These are phyloP conservation scores for Metopia argyrocephala DNA, from an alignment of 2,888 invertebrate genomes.

Conservation along the genomic window DNA sequence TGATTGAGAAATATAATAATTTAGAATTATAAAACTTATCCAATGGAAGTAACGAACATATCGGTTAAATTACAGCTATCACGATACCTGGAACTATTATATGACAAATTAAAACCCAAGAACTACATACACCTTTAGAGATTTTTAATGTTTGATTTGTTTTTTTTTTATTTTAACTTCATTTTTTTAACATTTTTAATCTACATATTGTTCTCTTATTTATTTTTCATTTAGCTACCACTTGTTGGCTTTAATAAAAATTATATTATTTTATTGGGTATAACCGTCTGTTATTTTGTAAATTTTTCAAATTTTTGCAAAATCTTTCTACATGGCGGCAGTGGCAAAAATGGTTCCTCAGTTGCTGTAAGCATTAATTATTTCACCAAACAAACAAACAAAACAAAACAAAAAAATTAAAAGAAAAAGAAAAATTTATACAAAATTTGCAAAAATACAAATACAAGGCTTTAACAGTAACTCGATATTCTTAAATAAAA, in stretches of 20 bases:
- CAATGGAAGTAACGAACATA: neutral
- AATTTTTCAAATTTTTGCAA: constrained; percentile 85
- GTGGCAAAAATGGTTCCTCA: constrained; percentile 97
- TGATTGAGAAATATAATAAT: too few species aligned
- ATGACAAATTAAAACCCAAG: too few species aligned
- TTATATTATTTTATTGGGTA: constrained; percentile 76
- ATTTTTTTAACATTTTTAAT: neutral
- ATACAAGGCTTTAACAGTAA: constrained; percentile 33
- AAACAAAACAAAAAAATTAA: constrained; percentile 6
- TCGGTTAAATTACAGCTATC: neutral
- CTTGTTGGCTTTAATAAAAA: constrained; percentile 75
- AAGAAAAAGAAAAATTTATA: constrained; percentile 2
- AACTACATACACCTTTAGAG: too few species aligned
- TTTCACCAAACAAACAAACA: constrained; percentile 41
- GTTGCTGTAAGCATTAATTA: constrained; percentile 85
- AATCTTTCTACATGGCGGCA: constrained; percentile 89
- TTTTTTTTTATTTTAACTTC: neutral
- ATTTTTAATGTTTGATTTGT: neutral
- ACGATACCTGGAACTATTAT: constrained; percentile 65
- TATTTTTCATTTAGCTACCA: constrained; percentile 74
- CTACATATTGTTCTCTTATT: constrained; percentile 35
- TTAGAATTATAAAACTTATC: too few species aligned
- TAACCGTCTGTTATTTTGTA: constrained; percentile 76
- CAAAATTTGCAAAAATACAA: constrained; percentile 18
- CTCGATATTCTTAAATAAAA: neutral